phyloP scores from a whole-genome alignment of 2,888 invertebrate genomes.

The Pollenia angustigena region DNA sequence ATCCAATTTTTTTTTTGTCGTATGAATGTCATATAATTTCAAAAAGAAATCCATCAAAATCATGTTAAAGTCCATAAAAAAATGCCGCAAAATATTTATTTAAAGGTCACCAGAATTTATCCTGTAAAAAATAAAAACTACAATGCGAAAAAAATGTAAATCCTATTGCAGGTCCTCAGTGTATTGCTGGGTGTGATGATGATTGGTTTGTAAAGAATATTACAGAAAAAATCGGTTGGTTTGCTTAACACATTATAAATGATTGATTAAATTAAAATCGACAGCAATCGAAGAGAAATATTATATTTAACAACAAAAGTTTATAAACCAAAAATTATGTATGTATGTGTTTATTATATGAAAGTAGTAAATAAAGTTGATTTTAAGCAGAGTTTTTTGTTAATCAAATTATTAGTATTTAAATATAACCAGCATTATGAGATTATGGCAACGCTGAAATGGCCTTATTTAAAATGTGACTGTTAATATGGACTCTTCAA shows the following conservation, averaged over 20 bases:
- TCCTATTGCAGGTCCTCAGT: neutral
- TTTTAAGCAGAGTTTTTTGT: too few relatives aligned
- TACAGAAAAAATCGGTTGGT: neutral
- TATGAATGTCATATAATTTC: neutral
- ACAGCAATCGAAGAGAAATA: too few relatives aligned
- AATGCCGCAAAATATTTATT: neutral
- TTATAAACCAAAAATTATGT: too few relatives aligned
- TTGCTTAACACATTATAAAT: neutral
- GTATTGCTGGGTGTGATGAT: neutral
- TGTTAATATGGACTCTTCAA: too few relatives aligned
- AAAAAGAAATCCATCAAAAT: conserved; percentile 20
- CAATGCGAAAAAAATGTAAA: neutral
- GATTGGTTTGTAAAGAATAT: neutral
- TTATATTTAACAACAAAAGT: too few relatives aligned
- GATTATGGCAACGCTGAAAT: too few relatives aligned
- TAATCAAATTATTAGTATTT: too few relatives aligned
- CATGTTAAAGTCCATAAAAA: neutral
- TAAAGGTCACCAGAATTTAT: neutral
- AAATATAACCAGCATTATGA: too few relatives aligned
- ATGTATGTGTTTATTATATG: too few relatives aligned
- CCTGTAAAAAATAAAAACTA: neutral
- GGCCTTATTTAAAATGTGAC: too few relatives aligned
- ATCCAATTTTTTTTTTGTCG: neutral
- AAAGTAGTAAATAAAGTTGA: too few relatives aligned
- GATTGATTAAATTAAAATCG: conserved; percentile 6